Base-by-base conservation (phyloP, 2,888 invertebrate species). In the Caenorhabditis virilis region DNA sequence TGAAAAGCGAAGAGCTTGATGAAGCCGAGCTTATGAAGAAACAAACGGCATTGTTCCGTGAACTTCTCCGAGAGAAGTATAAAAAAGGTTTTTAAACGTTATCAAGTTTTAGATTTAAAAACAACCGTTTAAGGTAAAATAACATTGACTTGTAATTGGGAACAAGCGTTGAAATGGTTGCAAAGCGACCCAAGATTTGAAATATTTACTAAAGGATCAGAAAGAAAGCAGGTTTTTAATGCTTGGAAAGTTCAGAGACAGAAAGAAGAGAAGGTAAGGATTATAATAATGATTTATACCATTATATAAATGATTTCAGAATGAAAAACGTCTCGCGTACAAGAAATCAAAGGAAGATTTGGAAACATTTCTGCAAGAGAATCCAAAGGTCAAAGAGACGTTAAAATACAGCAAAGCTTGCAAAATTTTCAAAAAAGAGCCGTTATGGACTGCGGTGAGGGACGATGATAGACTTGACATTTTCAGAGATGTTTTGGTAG, bases 181-280 rank as follows among this genome's bases (percentile, higher is more conserved):
- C 90, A 90, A 16, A 90, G 90, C 82, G 90, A 95, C 84, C 89
- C 90, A 0, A 88, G 95, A 15, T 99, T 94, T 84, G 89, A 89
- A 5, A 90, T 91, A 3, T 90, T 99, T 83, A 92, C 92, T 79
- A 93, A 92, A 80, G 66, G 72, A 36, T 95, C 93, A 85, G 98
- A 99, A 84, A 92, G 95, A 83, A 99, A 98, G 83, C 97, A 98
- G 84, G 92, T 95, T 0, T 99, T 98, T 83, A 97, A 98, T 85
- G 92, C 94, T 0, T 99, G 98, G 85, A 98, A 99, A 86, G 95
- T 94, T 2, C 97, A 97, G 85, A 91, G 91, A 80, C 88, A 91
- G 20, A 99, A 98, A 85, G 98, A 99, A 79, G 98, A 99, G 84
- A 89, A 93, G 84, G 87, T 85, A 61, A 51, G 76, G 52, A 45